phyloP scores from a whole-genome alignment of 1,140 invertebrate genomes.

The Aradophagus sp. region DNA sequence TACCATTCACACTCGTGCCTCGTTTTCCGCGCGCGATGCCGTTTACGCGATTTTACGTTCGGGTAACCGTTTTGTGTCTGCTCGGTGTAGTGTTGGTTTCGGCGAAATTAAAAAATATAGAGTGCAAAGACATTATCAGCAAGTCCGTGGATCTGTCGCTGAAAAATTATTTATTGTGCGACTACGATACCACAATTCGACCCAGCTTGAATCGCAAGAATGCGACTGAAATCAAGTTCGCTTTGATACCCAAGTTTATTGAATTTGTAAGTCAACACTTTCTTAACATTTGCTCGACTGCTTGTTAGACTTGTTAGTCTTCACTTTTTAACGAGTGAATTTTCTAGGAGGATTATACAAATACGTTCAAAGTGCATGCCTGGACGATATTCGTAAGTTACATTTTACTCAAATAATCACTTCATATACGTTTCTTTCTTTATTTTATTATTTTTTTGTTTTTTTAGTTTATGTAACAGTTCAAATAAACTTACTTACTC shows the following conservation, averaged over 20 bases:
- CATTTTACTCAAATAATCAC: conserved; percentile 2
- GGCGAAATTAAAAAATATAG: conserved; percentile 1
- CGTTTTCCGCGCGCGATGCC: conserved; percentile 12
- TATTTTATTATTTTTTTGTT: no score
- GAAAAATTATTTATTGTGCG: conserved; percentile 70
- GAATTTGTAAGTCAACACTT: conserved; percentile 51
- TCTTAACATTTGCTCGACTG: not conserved
- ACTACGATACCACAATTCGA: conserved; percentile 72
- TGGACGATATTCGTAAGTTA: conserved; percentile 41
- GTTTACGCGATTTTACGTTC: not conserved
- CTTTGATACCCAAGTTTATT: conserved; percentile 70
- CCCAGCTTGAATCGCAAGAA: conserved; percentile 65
- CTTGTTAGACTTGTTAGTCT: not conserved
- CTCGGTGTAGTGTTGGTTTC: not conserved
- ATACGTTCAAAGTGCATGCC: conserved; percentile 28
- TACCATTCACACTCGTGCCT: conserved; percentile 6
- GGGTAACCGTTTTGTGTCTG: not conserved
- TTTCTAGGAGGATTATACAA: conserved; percentile 25
- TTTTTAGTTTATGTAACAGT: no score
- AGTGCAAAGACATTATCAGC: conserved; percentile 55
- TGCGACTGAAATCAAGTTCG: conserved; percentile 65
- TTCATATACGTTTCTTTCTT: not conserved
- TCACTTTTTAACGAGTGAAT: not conserved
- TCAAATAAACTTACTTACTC: no score
- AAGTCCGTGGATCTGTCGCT: conserved; percentile 55